phyloP scores from a whole-genome alignment of 2,888 invertebrate species.

The Parnassius glacialis region DNA sequence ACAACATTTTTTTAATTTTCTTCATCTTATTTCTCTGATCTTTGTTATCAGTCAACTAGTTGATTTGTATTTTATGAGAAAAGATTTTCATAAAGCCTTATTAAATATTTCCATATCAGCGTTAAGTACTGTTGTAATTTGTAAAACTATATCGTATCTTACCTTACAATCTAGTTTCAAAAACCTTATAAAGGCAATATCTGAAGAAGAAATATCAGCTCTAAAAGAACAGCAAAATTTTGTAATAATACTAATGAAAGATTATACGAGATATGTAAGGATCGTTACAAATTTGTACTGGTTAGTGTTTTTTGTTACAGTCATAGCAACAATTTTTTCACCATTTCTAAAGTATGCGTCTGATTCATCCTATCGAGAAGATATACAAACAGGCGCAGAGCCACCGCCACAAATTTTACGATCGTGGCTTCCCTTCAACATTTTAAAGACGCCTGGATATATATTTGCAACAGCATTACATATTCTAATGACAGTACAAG shows the following conservation, averaged over 20 bases:
- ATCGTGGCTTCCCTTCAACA: slow-evolving; percentile 65
- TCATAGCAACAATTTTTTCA: slow-evolving; percentile 38
- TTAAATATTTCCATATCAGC: slow-evolving; percentile 49
- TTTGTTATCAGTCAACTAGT: slow-evolving; percentile 45
- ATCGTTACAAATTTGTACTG: slow-evolving; percentile 51
- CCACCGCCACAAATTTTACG: slow-evolving; percentile 53
- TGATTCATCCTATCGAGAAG: slow-evolving; percentile 41
- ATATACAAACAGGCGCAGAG: slow-evolving; percentile 43
- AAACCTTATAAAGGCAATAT: slow-evolving; percentile 38
- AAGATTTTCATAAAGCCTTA: slow-evolving; percentile 47
- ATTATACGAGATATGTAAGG: slow-evolving; percentile 52
- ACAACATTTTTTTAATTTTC: slow-evolving; percentile 37
- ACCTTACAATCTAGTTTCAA: slow-evolving; percentile 40
- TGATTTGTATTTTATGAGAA: slow-evolving; percentile 46
- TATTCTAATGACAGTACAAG: slow-evolving; percentile 44
- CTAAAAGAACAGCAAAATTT: slow-evolving; percentile 34
- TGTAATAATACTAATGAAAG: slow-evolving; percentile 35
- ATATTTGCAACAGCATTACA: slow-evolving; percentile 44
- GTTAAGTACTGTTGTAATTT: slow-evolving; percentile 41
- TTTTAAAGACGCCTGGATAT: slow-evolving; percentile 53
- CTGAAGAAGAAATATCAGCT: slow-evolving; percentile 44
- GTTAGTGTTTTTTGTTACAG: slow-evolving; percentile 46
- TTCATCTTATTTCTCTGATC: slow-evolving; percentile 40
- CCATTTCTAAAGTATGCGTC: slow-evolving; percentile 49
- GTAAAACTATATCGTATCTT: slow-evolving; percentile 45